These are phyloP conservation scores for Heterodera carotae DNA, from an alignment of 1,140 invertebrate genomes.

Conservation along the genomic window DNA sequence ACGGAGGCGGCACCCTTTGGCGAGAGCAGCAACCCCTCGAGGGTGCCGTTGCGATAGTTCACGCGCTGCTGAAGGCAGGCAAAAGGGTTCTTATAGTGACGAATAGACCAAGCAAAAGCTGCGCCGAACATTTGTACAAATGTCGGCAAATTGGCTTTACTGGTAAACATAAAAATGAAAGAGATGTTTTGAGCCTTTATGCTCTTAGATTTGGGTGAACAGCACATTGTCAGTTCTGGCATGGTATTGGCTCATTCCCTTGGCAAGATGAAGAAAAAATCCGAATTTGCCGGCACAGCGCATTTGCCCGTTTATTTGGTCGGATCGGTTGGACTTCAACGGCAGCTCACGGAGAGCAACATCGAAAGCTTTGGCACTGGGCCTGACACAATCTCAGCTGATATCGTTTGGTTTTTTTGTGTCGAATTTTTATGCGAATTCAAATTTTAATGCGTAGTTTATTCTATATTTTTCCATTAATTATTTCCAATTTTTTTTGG, in stretches of 20 bases:
- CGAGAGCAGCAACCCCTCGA: conserved; percentile 74
- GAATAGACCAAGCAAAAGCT: conserved; percentile 87
- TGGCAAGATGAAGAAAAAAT: conserved; percentile 69
- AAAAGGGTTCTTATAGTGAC: conserved; percentile 88
- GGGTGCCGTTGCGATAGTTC: conserved; percentile 75
- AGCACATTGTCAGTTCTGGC: conserved; percentile 80
- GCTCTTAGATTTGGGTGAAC: conserved; percentile 67
- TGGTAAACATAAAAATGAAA: conserved; percentile 15
- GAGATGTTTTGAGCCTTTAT: too few species aligned
- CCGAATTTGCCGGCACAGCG: conserved; percentile 65
- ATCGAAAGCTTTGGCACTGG: conserved; percentile 78
- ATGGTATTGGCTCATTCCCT: conserved; percentile 81
- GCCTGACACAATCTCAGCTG: conserved; percentile 48
- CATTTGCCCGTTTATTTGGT: conserved; percentile 83
- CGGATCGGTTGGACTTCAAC: conserved; percentile 77
- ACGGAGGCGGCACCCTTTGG: conserved; percentile 78
- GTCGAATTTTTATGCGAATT: too few species aligned
- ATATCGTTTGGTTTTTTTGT: too few species aligned
- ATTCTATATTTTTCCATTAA: neutral
- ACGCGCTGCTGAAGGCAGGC: conserved; percentile 74
- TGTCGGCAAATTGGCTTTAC: conserved; percentile 76
- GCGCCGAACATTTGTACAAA: conserved; percentile 78
- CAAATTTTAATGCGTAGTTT: too few species aligned
- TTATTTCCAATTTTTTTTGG: neutral
- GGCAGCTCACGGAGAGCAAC: conserved; percentile 76